Percentiles rank a stretch among this genome's conserved stretches.
These are phyloP conservation scores for Nemotelus nigrinus DNA, from an alignment of 2,888 invertebrate genomes.

Conservation along the genomic window DNA sequence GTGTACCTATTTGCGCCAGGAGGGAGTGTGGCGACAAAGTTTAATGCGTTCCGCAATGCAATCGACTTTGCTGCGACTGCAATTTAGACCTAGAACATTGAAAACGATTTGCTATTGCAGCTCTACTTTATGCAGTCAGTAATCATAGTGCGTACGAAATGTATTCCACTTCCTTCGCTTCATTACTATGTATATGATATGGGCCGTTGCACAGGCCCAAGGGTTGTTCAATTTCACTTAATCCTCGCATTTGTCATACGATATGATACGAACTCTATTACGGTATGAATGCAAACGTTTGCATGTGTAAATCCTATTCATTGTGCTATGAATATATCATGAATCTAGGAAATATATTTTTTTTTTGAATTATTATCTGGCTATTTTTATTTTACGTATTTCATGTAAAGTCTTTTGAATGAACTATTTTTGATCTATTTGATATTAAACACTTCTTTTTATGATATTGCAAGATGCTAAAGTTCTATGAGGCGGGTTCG, in stretches of 20 bases:
- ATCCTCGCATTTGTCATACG: neutral
- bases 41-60: conserved; percentile 40
- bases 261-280: neutral
- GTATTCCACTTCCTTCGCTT: conserved; percentile 18
- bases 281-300: neutral
- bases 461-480: too few species aligned
- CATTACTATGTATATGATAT: neutral
- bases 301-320: too few species aligned
- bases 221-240: neutral
- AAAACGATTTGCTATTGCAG: conserved; percentile 26
- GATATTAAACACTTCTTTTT: too few species aligned
- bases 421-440: too few species aligned
- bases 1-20: neutral
- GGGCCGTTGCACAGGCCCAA: neutral
- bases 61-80: conserved; percentile 17
- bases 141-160: conserved; percentile 32
- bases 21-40: conserved; percentile 31
- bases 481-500: too few species aligned
- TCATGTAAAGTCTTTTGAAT: too few species aligned
- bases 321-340: too few species aligned
- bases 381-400: too few species aligned
- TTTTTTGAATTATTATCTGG: too few species aligned
- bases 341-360: too few species aligned
- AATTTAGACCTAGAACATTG: conserved; percentile 26
- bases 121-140: neutral